A percentile compares a stretch with the other conserved stretches of the same genome.
Evolutionary conservation across 2,797 vertebrate genomes (phyloP).

Genomic region (Peromyscus melanophrys): DNA sequence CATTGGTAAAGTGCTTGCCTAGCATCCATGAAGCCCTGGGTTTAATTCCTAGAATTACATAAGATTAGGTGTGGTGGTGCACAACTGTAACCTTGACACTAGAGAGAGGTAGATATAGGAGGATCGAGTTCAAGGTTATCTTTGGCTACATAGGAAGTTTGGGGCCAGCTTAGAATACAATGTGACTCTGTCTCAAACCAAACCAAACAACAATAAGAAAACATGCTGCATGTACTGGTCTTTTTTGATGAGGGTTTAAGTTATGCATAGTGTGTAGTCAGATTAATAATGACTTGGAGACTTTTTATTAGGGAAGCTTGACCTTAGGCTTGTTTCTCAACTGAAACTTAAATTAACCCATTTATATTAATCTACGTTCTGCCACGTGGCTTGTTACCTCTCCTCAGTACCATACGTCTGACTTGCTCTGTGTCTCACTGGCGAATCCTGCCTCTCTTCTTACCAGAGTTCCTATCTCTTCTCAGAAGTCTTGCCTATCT

Average conservation of each 20-base stretch:
- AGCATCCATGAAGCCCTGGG: background rate
- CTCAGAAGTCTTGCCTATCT: background rate
- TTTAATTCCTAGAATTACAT: background rate
- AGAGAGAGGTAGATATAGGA: background rate
- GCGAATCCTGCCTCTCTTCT: background rate
- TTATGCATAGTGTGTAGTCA: background rate
- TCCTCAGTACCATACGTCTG: too few relatives aligned
- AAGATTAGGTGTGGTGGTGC: background rate
- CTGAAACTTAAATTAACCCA: background rate
- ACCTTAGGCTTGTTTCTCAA: background rate
- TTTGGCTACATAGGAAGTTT: background rate
- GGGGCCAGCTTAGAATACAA: background rate
- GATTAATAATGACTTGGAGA: background rate
- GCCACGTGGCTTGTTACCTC: background rate
- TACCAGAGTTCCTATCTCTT: background rate
- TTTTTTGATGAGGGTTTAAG: background rate
- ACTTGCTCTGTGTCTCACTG: background rate
- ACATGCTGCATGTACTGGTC: background rate
- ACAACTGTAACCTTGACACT: background rate
- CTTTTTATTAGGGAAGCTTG: background rate
- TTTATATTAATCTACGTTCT: background rate
- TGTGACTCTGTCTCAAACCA: background rate
- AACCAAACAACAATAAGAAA: background rate
- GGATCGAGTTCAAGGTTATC: background rate
- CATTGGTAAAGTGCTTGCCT: background rate